Evolutionary conservation across 2,113 vertebrate genomes (phyloP).

Genomic region (Pogonocichla stellata): DNA sequence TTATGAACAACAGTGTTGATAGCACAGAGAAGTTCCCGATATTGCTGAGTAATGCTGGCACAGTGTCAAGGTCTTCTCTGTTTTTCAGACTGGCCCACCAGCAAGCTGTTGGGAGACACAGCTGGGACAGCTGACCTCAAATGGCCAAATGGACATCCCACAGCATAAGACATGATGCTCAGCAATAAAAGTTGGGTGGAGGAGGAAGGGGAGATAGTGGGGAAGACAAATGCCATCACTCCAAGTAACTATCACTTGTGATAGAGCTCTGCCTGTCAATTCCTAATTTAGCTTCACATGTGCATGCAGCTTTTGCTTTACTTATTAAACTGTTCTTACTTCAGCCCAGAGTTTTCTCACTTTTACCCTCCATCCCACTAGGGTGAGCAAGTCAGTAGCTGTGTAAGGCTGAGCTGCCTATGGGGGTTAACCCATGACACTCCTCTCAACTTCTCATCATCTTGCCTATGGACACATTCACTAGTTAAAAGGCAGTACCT

Average conservation of each 20-base stretch:
- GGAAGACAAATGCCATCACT: not conserved
- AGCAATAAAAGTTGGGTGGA: not conserved
- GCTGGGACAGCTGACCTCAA: not conserved
- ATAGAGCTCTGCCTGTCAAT: not conserved
- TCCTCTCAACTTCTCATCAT: not conserved
- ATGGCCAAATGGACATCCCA: not conserved
- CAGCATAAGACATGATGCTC: not conserved
- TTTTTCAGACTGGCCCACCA: not conserved
- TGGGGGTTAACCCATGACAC: not conserved
- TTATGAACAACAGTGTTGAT: not conserved
- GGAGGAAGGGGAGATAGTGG: not conserved
- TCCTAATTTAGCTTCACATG: not conserved
- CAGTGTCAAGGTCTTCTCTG: not conserved
- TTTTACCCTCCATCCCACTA: not conserved
- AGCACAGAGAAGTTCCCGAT: not conserved
- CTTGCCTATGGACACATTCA: not conserved
- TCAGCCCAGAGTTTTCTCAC: not conserved
- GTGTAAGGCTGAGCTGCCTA: not conserved
- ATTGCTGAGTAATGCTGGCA: not conserved
- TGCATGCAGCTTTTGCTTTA: fast-evolving
- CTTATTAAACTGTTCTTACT: not conserved
- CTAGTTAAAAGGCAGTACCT: not conserved
- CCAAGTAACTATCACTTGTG: not conserved
- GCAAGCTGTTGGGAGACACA: not conserved
- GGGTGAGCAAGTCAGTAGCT: not conserved